These are phyloP conservation scores for Cheiracanthium punctorium DNA, from an alignment of 2,888 invertebrate species.

Conservation along the genomic window DNA sequence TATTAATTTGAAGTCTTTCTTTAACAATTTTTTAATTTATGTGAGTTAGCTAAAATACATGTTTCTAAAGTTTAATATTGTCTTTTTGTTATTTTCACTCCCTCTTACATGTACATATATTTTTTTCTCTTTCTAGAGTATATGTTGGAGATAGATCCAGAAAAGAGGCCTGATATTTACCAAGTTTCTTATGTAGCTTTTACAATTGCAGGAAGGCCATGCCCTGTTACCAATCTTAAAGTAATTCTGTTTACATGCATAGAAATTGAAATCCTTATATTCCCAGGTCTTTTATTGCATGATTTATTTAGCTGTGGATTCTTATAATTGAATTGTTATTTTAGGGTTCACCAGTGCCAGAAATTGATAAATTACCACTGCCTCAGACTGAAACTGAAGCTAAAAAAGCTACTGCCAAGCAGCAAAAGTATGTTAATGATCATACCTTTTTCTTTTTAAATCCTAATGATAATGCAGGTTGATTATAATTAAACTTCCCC, in stretches of 20 bases:
- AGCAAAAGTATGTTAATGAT: slow-evolving; percentile 57
- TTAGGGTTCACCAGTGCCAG: slow-evolving; percentile 83
- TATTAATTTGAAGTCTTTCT: too few relatives aligned
- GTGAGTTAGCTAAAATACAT: too few relatives aligned
- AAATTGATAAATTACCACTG: slow-evolving; percentile 81
- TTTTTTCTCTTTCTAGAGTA: slow-evolving; percentile 79
- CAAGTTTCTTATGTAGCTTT: slow-evolving; percentile 72
- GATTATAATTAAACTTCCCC: too few relatives aligned
- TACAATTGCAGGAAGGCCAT: slow-evolving; percentile 81
- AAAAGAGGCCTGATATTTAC: slow-evolving; percentile 85
- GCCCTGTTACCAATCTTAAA: slow-evolving; percentile 87
- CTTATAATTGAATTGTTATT: slow-evolving; percentile 46
- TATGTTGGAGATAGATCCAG: slow-evolving; percentile 89
- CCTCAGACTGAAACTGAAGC: slow-evolving; percentile 85
- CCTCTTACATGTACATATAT: not conserved
- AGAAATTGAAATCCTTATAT: not conserved
- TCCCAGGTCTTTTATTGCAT: not conserved
- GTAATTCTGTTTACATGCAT: slow-evolving; percentile 73
- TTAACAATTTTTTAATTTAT: too few relatives aligned
- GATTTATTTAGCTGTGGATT: not conserved
- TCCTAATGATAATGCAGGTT: too few relatives aligned
- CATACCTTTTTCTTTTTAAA: too few relatives aligned
- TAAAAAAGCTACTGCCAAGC: slow-evolving; percentile 67
- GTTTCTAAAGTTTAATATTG: too few relatives aligned
- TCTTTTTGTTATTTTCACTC: too few relatives aligned